These are phyloP conservation scores for Atherinosoma microstoma DNA, from an alignment of 2,797 vertebrate genomes.

Conservation along the genomic window DNA sequence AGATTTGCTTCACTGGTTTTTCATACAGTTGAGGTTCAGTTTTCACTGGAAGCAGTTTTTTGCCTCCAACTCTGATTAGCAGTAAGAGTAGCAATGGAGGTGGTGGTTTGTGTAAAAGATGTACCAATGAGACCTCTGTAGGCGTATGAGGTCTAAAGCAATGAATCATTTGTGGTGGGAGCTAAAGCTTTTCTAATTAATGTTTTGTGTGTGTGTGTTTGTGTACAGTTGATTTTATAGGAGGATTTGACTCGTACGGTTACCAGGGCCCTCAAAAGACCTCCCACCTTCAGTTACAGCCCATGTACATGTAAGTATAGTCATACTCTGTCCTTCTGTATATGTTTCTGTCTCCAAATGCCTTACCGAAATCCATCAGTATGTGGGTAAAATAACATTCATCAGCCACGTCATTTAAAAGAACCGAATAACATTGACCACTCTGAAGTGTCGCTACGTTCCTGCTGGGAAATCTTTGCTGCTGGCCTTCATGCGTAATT, in stretches of 20 bases:
- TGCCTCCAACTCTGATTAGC: conserved; percentile 28
- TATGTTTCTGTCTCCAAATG: background rate
- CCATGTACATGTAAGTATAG: conserved; percentile 95
- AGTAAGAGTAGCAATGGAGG: conserved; percentile 4
- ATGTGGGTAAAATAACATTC: background rate
- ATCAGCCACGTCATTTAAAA: background rate
- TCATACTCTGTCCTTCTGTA: conserved; percentile 35
- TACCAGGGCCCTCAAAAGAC: conserved; percentile 99
- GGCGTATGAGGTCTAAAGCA: conserved; percentile 37
- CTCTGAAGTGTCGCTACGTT: background rate
- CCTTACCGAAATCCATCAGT: background rate
- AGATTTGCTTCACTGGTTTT: conserved; percentile 37
- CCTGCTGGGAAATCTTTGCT: background rate
- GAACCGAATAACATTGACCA: conserved; percentile 1
- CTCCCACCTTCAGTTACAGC: conserved; percentile 98
- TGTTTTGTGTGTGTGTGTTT: conserved; percentile 8
- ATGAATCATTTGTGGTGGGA: conserved; percentile 53
- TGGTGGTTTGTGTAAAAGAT: conserved; percentile 16
- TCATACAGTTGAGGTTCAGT: conserved; percentile 17
- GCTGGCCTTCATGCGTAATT: background rate
- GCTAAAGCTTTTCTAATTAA: conserved; percentile 46
- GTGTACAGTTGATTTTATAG: conserved; percentile 98
- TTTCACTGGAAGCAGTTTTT: conserved; percentile 35
- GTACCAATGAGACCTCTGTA: conserved; percentile 29
- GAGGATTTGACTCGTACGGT: conserved; percentile 98